These are phyloP conservation scores for Acanthosepion lycidas DNA, from an alignment of 2,888 invertebrate genomes.

Conservation along the genomic window DNA sequence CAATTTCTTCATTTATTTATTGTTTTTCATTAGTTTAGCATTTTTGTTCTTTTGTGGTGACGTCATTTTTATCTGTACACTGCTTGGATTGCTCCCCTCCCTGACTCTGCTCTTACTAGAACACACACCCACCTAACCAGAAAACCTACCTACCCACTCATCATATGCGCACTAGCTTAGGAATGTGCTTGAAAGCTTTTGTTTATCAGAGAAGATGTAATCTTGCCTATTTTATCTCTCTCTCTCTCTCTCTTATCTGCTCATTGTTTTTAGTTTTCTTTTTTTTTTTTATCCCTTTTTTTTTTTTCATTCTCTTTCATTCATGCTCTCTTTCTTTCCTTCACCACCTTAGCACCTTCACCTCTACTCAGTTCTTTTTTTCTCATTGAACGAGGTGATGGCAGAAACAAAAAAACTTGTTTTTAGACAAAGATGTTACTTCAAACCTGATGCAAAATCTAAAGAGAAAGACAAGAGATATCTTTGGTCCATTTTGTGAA, in stretches of 20 bases:
- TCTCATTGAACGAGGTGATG: background rate
- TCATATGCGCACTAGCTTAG: background rate
- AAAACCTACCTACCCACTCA: background rate
- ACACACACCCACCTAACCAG: background rate
- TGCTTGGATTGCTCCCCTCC: background rate
- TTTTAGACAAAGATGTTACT: background rate
- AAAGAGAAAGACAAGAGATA: background rate
- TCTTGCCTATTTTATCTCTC: background rate
- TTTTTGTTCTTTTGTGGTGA: constrained; percentile 33
- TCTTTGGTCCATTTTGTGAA: background rate
- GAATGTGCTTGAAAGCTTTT: background rate
- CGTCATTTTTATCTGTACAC: constrained; percentile 15
- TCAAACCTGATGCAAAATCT: background rate
- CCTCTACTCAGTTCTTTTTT: background rate
- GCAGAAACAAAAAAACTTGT: background rate
- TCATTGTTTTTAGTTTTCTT: background rate
- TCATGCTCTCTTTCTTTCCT: background rate
- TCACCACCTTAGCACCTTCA: background rate
- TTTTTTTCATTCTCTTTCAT: no score
- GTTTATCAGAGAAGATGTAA: background rate
- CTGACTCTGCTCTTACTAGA: background rate
- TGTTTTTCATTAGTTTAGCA: constrained; percentile 33
- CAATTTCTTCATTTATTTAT: background rate
- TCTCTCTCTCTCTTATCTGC: background rate
- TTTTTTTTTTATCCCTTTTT: background rate